These are phyloP conservation scores for Rissa tridactyla DNA, from an alignment of 2,113 vertebrate species.

Conservation along the genomic window DNA sequence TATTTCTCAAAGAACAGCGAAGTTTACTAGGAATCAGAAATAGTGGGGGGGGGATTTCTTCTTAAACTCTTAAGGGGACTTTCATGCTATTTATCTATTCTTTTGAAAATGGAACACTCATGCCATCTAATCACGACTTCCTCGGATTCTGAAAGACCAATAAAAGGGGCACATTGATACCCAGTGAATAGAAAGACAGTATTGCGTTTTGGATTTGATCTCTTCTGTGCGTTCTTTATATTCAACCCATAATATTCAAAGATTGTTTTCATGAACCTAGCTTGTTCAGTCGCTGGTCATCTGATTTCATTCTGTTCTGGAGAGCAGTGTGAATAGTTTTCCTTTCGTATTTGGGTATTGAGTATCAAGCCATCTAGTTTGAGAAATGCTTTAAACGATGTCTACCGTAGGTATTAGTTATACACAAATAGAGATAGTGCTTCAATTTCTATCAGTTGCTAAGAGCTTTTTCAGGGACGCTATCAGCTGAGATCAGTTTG, in stretches of 20 bases:
- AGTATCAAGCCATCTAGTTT: background rate
- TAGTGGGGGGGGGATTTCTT: slow-evolving; percentile 25
- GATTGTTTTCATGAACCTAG: slow-evolving; percentile 73
- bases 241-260: slow-evolving; percentile 67
- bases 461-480: background rate
- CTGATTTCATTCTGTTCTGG: slow-evolving; percentile 54
- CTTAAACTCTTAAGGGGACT: slow-evolving; percentile 56
- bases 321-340: slow-evolving; percentile 62
- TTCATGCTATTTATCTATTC: slow-evolving; percentile 70
- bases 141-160: slow-evolving; percentile 66
- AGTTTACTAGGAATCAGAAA: slow-evolving; percentile 73
- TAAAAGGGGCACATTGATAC: slow-evolving; percentile 76
- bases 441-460: background rate
- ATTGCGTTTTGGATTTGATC: slow-evolving; percentile 62
- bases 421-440: background rate
- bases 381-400: background rate
- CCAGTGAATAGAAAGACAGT: slow-evolving; percentile 74
- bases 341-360: background rate
- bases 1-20: slow-evolving; percentile 67
- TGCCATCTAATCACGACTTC: slow-evolving; percentile 77
- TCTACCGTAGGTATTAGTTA: background rate
- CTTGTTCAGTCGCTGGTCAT: background rate
- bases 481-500: background rate
- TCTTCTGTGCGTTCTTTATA: slow-evolving; percentile 67
- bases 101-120: slow-evolving; percentile 70